These are phyloP conservation scores for Protosalanx chinensis DNA, from an alignment of 2,797 vertebrate genomes.

Conservation along the genomic window DNA sequence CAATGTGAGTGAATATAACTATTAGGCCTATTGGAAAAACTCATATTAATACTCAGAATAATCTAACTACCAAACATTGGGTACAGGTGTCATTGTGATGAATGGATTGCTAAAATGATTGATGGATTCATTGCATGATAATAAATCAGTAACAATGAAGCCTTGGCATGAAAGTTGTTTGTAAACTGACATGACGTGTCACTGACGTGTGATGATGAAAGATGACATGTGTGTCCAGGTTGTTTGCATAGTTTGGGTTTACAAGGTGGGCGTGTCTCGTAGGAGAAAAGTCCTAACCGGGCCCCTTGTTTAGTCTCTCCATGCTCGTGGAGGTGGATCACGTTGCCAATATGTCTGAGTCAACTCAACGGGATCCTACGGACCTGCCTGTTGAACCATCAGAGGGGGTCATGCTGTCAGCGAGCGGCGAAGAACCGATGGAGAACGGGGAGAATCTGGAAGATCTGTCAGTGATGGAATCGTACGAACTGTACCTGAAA, in stretches of 20 bases:
- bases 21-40: background rate
- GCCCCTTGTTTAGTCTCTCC: background rate
- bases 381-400: background rate
- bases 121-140: background rate
- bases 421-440: background rate
- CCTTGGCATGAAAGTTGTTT: conserved; percentile 6
- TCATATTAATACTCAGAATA: background rate
- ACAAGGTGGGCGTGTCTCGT: conserved; percentile 11
- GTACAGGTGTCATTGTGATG: background rate
- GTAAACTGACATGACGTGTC: background rate
- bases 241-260: background rate
- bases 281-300: background rate
- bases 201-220: conserved; percentile 1
- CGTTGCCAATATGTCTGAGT: conserved; percentile 36
- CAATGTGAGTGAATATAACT: background rate
- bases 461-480: conserved; percentile 42
- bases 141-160: background rate
- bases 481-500: conserved; percentile 50
- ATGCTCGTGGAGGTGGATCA: background rate
- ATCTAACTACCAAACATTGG: background rate
- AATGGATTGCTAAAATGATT: background rate
- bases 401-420: background rate
- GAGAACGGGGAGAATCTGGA: conserved; percentile 56
- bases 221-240: background rate
- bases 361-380: conserved; percentile 7